Base-by-base conservation (phyloP, 2,113 vertebrate species). In the Cheilinus undulatus region DNA sequence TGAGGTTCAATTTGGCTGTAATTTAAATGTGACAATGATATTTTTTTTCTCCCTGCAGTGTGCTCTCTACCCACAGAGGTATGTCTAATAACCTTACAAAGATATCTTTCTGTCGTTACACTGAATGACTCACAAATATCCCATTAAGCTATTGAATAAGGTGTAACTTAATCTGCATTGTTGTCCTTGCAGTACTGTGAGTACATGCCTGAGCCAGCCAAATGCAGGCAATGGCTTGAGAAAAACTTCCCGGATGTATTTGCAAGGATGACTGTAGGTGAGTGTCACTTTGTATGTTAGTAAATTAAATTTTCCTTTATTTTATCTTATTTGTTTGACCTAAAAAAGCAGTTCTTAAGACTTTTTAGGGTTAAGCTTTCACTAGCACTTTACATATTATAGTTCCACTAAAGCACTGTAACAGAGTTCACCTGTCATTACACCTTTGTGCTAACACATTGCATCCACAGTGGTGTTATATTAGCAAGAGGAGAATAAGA, bases 201-300 rank as follows among this genome's bases (percentile, higher is more conserved):
- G 93, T 99, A 99, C 81, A 99, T 99, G 98, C 98, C 98, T 10
- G 97, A 99, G 88, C 97, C 97, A 22, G 92, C 96, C 84, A 99
- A 99, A 90, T 99, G 98, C 88, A 95, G 97, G 82, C 97, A 99
- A 10, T 99, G 98, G 98, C 93, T 99, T 82, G 98, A 99, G 94
- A 99, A 99, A 92, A 99, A 99, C 90, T 99, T 99, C 78, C 98
- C 98, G 69, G 96, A 96, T 76, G 95, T 98, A 56, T 99, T 99
- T 94, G 96, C 97, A 87, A 96, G 96, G 86, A 94, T 99, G 85
- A 98, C 95, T 86, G 92, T 99, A 83, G 97, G 97, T 99, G 94
- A 95, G 96, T 88, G 30, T 13, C 49, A 40, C 24, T 36, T 36
- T 30, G 8, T 26, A 34, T 14, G 23, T 34, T 2, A 24, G 0